Conservation (phyloP, 2,888 invertebrate genomes). For the Isoperla grammatica region DNA sequence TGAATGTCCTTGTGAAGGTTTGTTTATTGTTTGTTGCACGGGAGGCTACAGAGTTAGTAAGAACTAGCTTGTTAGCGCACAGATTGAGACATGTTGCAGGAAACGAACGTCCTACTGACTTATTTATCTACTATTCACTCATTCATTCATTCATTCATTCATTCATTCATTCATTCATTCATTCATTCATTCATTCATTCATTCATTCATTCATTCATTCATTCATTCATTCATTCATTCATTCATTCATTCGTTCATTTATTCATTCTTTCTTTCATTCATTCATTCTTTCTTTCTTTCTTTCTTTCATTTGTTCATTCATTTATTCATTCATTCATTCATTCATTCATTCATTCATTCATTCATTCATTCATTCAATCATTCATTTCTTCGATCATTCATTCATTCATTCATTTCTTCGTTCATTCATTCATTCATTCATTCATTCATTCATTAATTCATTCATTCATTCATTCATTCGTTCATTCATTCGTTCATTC, state of each 20-base stretch:
- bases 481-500: too few relatives aligned
- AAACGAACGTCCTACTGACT: too few relatives aligned
- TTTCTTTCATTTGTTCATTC: too few relatives aligned
- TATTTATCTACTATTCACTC: not conserved
- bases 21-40: too few relatives aligned
- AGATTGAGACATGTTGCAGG: too few relatives aligned
- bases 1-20: too few relatives aligned
- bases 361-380: not conserved
- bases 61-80: too few relatives aligned
- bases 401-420: not conserved
- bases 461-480: not conserved
- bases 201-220: not conserved
- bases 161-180: not conserved
- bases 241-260: not conserved
- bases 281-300: not conserved
- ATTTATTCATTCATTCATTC: too few relatives aligned
- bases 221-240: not conserved
- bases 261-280: not conserved
- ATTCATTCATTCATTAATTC: not conserved
- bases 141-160: too few relatives aligned
- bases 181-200: not conserved
- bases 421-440: not conserved
- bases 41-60: too few relatives aligned
- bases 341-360: not conserved
- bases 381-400: not conserved